A percentile compares a stretch with the other conserved stretches of the same genome.
These are phyloP conservation scores for Aphrophora alni DNA, from an alignment of 2,888 invertebrate genomes.

Conservation along the genomic window DNA sequence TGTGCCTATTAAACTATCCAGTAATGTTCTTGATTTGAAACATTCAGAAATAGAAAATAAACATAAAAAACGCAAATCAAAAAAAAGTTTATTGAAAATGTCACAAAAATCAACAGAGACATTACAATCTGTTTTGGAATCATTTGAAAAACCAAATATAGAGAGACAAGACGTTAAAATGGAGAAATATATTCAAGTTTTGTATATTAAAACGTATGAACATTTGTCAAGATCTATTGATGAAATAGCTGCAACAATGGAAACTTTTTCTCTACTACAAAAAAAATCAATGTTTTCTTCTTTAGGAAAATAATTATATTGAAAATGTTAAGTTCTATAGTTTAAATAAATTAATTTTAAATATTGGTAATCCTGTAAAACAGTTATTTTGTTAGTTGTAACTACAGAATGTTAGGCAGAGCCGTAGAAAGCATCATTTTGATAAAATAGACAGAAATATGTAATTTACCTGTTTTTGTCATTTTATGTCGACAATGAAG, in stretches of 20 bases:
- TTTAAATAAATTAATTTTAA: too few relatives aligned
- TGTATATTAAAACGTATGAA: slow-evolving; percentile 21
- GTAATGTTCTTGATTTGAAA: background rate
- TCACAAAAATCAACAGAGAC: background rate
- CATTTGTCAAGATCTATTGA: background rate
- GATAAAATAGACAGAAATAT: too few relatives aligned
- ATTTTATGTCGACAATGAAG: too few relatives aligned
- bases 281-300: background rate
- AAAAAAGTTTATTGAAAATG: background rate
- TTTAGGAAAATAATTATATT: background rate
- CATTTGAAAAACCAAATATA: background rate
- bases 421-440: too few relatives aligned
- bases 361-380: too few relatives aligned
- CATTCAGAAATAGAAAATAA: background rate
- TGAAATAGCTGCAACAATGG: background rate
- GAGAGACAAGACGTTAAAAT: background rate
- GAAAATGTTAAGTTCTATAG: too few relatives aligned
- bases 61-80: background rate
- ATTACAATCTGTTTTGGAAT: background rate
- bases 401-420: too few relatives aligned
- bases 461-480: too few relatives aligned
- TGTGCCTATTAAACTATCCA: background rate
- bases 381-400: too few relatives aligned
- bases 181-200: slow-evolving; percentile 16
- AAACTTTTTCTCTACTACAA: background rate